Evolutionary conservation across 2,113 vertebrate species (phyloP), one percentile per base, ranked within the genome.

Genomic region (Accipiter virgatus): DNA sequence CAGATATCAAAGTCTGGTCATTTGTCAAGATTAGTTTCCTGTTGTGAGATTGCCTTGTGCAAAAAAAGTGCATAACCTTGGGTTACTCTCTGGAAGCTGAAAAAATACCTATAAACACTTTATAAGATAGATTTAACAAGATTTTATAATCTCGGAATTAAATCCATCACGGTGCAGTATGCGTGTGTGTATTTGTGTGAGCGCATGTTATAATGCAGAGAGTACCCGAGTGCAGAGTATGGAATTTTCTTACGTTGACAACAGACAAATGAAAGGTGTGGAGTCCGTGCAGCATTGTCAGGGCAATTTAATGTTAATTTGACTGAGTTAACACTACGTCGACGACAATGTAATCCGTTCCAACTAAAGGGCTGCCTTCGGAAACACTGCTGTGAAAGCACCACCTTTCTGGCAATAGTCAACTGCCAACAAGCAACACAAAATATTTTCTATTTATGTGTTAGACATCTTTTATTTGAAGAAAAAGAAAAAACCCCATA

Each of bases 21-120:
- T 97, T 97, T 97, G 97, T 97, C 97, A 97, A 96, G 92, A 89
- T 96, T 89, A 90, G 97, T 94, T 97, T 97, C 96, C 97, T 97
- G 96, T 96, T 96, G 96, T 93, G 96, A 94, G 95, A 93, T 68
- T 95, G 81, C 96, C 91, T 82, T 75, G 86, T 89, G 83, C 88
- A 95, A 95, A 90, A 95, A 70, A 66, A 83, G 66, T 70, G 79
- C 79, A 62, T 73, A 96, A 93, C 81, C 91, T 61, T 91, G 78
- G 66, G 71, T 90, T 95, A 67, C 78, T 95, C 87, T 94, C 74
- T 95, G 74, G 71, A 87, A 90, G 58, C 89, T 74, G 74, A 96
- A 97, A 93, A 93, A 93, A 83, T 52, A 79, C 74, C 86, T 66
- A 66, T 75, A 90, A 95, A 90, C 84, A 36, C 58, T 78, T 83